Base-by-base conservation (phyloP, 2,888 invertebrate genomes). In the Lasius platythorax region DNA sequence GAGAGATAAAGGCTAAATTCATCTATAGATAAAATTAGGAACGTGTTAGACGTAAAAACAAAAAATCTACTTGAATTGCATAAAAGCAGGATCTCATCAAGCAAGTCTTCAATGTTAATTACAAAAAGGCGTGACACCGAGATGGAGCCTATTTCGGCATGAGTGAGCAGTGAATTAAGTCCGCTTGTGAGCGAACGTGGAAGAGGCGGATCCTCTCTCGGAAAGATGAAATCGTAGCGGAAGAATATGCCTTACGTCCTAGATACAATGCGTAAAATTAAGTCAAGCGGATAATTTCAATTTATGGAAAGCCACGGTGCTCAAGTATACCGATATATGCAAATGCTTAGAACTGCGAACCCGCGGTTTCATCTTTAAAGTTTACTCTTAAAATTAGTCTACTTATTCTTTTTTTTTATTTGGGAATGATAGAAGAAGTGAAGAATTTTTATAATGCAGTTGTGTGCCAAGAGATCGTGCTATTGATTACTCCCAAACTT, bases 81-180 rank as follows among this genome's bases (percentile, higher is more conserved):
- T 76, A 28, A 70, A 84, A 83, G 67, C 85, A 73, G 46, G 15
- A 15, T 30, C 30, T 66, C 64, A 58, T 63, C 76, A 46, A 70
- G 78, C 66, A 30, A 43, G 28, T 70, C 43, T 58, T 70, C 66
- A 78, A 85, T 85, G 85, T 88, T 88, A 88, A 88, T 87, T 78
- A 76, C 84, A 66, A 81, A 89, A 87, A 89, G 87, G 89, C 87
- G 88, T 79, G 82, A 68, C 85, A 58, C 53, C 23, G 23, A 37
- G 68, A 81, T 73, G 64, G 85, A 73, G 79, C 68, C 73, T 68
- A 72, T 61, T 68, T 82, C 50, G 56, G 67, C 73, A 70, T 72
- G 85, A 66, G 79, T 68, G 84, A 87, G 70, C 89, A 83, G 89
- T 89, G 89, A 88, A 89, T 89, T 89, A 89, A 89, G 83, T 89